A percentile compares a stretch with the other conserved stretches of the same genome.
phyloP scores from a whole-genome alignment of 2,797 vertebrate genomes.

The Poeciliopsis presidionis region DNA sequence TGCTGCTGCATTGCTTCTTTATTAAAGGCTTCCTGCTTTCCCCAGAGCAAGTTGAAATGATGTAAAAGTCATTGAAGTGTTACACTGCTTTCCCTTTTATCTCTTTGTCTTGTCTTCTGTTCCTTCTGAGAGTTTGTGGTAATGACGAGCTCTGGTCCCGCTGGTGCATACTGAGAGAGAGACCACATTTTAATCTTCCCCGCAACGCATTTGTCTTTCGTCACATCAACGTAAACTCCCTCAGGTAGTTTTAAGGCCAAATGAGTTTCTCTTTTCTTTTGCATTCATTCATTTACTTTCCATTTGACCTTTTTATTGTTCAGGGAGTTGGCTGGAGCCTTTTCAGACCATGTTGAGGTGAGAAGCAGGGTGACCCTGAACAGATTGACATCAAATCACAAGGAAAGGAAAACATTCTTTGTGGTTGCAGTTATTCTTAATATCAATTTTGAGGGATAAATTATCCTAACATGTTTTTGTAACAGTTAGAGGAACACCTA shows the following conservation, averaged over 20 bases:
- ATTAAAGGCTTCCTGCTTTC: conserved; percentile 12
- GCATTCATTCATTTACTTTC: not conserved
- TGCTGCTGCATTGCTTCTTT: conserved; percentile 17
- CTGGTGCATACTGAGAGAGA: conserved; percentile 38
- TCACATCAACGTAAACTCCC: conserved; percentile 46
- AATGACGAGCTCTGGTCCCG: conserved; percentile 33
- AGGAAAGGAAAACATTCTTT: not conserved
- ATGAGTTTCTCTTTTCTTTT: not conserved
- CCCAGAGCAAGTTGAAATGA: conserved; percentile 40
- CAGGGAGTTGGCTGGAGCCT: not conserved
- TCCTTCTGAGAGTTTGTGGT: conserved; percentile 18
- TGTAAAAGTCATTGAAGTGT: conserved; percentile 56
- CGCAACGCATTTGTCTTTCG: conserved; percentile 44
- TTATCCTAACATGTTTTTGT: not conserved
- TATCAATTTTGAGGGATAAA: not conserved
- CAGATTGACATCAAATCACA: not conserved
- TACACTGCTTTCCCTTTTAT: conserved; percentile 40
- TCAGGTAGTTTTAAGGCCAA: not conserved
- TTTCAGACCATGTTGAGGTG: not conserved
- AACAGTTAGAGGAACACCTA: not conserved
- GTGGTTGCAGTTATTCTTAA: not conserved
- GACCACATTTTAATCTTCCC: conserved; percentile 56
- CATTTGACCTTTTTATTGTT: not conserved
- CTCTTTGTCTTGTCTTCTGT: conserved; percentile 21
- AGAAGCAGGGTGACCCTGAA: not conserved